phyloP scores from a whole-genome alignment of 2,888 invertebrate genomes.

The Busseola fusca region DNA sequence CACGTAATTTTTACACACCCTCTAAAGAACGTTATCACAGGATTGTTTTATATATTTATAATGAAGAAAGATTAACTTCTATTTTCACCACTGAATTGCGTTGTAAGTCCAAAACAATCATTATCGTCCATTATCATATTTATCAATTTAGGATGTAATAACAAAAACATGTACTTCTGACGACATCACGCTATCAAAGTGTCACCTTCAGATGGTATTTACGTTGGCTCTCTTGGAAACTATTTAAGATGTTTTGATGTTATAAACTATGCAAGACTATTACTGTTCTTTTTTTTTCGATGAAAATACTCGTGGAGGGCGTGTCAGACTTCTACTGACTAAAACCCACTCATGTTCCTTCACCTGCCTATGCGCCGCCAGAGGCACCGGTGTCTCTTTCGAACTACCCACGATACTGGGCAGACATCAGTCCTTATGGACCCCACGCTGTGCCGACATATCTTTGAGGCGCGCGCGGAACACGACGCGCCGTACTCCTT shows the following conservation, averaged over 20 bases:
- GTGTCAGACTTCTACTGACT: too few relatives aligned
- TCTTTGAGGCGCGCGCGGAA: too few relatives aligned
- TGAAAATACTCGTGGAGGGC: too few relatives aligned
- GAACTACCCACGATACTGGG: too few relatives aligned
- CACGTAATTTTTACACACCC: neutral
- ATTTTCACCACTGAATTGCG: constrained; percentile 16
- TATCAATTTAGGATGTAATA: constrained; percentile 50
- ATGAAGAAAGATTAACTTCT: constrained; percentile 18
- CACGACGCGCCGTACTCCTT: too few relatives aligned
- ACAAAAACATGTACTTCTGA: constrained; percentile 32
- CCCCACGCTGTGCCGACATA: too few relatives aligned
- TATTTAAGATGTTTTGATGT: constrained; percentile 9
- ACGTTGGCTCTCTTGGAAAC: constrained; percentile 7
- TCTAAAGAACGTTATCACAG: neutral
- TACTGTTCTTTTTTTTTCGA: neutral
- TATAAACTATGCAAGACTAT: neutral
- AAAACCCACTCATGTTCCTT: too few relatives aligned
- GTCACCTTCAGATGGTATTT: constrained; percentile 37
- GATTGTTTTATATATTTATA: neutral
- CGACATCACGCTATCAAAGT: constrained; percentile 25
- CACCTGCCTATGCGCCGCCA: too few relatives aligned
- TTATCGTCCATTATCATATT: constrained; percentile 35
- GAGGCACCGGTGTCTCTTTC: too few relatives aligned
- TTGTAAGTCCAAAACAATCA: constrained; percentile 4
- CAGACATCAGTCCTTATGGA: too few relatives aligned